Evolutionary conservation across 2,113 vertebrate genomes (phyloP).

Genomic region (Eolophus roseicapilla): DNA sequence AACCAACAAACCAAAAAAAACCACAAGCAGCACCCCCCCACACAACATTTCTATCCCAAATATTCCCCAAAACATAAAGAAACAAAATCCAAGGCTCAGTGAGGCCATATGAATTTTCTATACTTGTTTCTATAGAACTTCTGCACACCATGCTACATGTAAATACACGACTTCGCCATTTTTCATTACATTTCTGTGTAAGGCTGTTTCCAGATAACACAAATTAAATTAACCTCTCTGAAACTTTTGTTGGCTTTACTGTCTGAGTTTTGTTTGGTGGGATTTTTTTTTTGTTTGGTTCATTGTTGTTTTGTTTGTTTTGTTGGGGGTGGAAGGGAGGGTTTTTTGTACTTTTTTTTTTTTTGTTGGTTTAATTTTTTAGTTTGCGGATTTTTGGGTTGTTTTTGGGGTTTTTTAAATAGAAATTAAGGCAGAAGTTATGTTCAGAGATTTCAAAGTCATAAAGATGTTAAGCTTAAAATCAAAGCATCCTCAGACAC

Average conservation of each 20-base stretch:
- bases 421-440: neutral
- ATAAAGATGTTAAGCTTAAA: neutral
- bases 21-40: neutral
- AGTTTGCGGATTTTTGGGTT: too few relatives aligned
- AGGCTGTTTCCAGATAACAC: neutral
- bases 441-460: neutral
- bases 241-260: neutral
- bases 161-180: neutral
- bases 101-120: neutral
- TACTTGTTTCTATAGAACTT: neutral
- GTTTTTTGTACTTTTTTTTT: too few relatives aligned
- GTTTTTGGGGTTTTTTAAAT: neutral
- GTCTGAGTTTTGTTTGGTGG: neutral
- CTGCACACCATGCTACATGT: neutral
- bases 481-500: neutral
- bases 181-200: neutral
- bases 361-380: neutral
- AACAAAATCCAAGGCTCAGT: neutral
- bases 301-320: neutral
- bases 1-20: too few relatives aligned
- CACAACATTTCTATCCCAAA: neutral
- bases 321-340: too few relatives aligned
- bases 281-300: neutral
- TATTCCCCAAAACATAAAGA: neutral
- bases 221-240: neutral